Base-by-base conservation (phyloP, 2,888 invertebrate genomes). In the Eupithecia subfuscata region DNA sequence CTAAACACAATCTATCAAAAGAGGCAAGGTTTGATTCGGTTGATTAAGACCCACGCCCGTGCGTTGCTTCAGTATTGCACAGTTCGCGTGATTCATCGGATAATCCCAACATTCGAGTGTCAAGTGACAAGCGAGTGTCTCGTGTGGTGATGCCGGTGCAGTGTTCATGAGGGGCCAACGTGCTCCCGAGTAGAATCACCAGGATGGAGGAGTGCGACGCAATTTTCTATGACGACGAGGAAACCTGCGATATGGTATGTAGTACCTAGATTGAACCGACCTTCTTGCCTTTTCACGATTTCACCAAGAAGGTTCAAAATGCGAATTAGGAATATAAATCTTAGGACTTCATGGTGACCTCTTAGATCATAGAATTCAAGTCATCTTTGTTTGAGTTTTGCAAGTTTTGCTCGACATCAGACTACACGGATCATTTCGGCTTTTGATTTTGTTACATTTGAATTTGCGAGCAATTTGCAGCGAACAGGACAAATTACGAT, bases 161-260 rank as follows among this genome's bases (percentile, higher is more conserved):
- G 86, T 81, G 86, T 82, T 87, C 93, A 95, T 91, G 95, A 94
- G 88, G 94, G 95, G 88, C 91, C 92, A 90, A 77, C 82, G 83
- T 84, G 84, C 86, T 86, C 88, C 88, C 86, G 89, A 88, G 85
- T 88, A 89, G 88, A 84, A 87, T 83, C 85, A 85, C 87, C 90
- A 93, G 92, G 84, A 95, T 95, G 95, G 95, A 95, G 91, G 95
- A 94, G 91, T 92, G 94, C 88, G 91, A 90, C 86, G 90, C 90
- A 82, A 86, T 92, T 87, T 94, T 94, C 90, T 95, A 95, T 94
- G 95, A 95, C 94, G 95, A 95, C 92, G 95, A 94, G 89, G 92
- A 94, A 89, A 92, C 93, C 87, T 92, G 91, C 91, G 94, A 95
- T 88, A 95, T 95, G 95, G 95, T 95, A 91, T 82, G 94, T 90